Percentiles rank a stretch among this genome's conserved stretches.
Conservation (phyloP, 2,888 invertebrate species). For the Girardia tigrina region DNA sequence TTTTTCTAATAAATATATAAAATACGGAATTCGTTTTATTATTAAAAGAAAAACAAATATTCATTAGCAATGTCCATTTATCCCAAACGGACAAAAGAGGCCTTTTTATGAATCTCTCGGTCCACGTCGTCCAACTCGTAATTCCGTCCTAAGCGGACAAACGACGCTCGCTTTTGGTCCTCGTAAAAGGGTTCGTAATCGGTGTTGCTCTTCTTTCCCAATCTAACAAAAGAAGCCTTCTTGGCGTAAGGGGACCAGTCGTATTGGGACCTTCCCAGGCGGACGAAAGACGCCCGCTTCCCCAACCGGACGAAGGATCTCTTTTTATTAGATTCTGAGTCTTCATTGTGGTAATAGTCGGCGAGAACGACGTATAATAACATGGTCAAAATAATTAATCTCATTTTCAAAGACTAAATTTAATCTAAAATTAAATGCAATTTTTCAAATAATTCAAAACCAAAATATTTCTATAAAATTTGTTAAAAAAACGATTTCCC, state of each 20-base stretch:
- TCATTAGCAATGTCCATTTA: too few species aligned
- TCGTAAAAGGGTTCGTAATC: neutral
- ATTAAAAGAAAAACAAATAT: too few species aligned
- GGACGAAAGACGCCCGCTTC: neutral
- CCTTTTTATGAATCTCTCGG: neutral
- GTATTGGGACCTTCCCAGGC: neutral
- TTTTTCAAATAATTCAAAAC: neutral
- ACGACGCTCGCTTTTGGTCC: neutral
- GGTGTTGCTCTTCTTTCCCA: neutral
- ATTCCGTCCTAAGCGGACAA: neutral
- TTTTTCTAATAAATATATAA: too few species aligned
- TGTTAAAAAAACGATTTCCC: too few species aligned
- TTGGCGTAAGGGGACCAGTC: neutral
- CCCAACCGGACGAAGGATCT: neutral
- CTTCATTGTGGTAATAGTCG: neutral
- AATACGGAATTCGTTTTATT: too few species aligned
- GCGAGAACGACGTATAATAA: neutral
- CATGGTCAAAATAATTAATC: neutral
- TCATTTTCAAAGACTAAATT: neutral
- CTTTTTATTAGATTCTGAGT: neutral
- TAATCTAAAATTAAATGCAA: neutral
- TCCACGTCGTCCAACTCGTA: neutral
- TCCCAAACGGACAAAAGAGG: neutral
- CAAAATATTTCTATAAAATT: too few species aligned
- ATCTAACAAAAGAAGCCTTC: neutral